Conservation (phyloP, 2,888 invertebrate species). For the Xestia ashworthii region DNA sequence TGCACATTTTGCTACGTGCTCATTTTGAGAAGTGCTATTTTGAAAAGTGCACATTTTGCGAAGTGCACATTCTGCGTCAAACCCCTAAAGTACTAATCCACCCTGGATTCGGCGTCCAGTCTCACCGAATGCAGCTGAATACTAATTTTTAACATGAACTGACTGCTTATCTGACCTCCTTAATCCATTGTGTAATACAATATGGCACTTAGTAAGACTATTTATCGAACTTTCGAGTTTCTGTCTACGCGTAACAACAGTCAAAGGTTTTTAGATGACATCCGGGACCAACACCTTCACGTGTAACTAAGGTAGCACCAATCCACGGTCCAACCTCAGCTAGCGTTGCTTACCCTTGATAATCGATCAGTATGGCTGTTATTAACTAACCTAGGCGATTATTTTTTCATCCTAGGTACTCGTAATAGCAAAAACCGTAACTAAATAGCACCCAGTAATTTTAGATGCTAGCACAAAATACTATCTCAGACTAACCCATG, state of each 20-base stretch:
- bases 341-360: not conserved
- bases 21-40: too few species aligned
- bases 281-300: not conserved
- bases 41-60: too few species aligned
- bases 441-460: constrained; percentile 30
- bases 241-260: not conserved
- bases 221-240: not conserved
- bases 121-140: not conserved
- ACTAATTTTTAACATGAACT: not conserved
- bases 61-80: too few species aligned
- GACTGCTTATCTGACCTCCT: not conserved
- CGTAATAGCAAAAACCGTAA: constrained; percentile 15
- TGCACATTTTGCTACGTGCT: too few species aligned
- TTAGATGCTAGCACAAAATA: constrained; percentile 22
- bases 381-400: not conserved
- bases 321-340: not conserved
- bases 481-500: constrained; percentile 12
- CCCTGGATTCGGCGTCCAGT: not conserved
- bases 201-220: not conserved
- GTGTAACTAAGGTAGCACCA: not conserved
- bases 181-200: not conserved
- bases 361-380: not conserved
- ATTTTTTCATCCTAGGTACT: not conserved
- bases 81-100: too few species aligned
- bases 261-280: not conserved